Percentiles rank a stretch among this genome's conserved stretches.
phyloP scores from a whole-genome alignment of 2,888 invertebrate species.

The Cataglyphis rosenhaueri region DNA sequence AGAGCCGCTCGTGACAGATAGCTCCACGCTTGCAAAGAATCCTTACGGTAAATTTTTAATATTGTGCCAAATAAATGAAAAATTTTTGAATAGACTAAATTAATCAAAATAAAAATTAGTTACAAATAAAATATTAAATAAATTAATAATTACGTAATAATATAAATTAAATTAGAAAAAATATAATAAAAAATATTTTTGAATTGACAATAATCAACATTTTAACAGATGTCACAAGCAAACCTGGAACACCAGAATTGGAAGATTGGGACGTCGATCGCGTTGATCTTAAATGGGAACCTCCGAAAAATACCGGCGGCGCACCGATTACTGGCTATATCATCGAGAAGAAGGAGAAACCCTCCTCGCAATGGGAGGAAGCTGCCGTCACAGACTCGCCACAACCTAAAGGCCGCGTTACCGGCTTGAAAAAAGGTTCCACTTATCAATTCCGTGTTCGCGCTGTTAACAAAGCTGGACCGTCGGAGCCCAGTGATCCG shows the following conservation, averaged over 20 bases:
- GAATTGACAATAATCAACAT: too few species aligned
- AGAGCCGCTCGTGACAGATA: slow-evolving; percentile 97
- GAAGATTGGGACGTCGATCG: slow-evolving; percentile 96
- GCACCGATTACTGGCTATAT: slow-evolving; percentile 94
- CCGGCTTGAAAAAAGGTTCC: slow-evolving; percentile 95
- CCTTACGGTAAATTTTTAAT: slow-evolving; percentile 91
- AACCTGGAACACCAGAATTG: slow-evolving; percentile 94
- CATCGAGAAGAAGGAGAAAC: slow-evolving; percentile 95
- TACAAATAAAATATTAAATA: background rate
- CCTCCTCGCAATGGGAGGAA: slow-evolving; percentile 92
- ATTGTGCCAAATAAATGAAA: background rate
- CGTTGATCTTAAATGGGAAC: slow-evolving; percentile 94
- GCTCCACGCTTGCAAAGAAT: slow-evolving; percentile 96
- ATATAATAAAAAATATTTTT: background rate
- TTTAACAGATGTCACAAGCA: slow-evolving; percentile 90
- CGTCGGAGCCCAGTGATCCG: slow-evolving; percentile 95
- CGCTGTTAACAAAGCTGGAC: slow-evolving; percentile 97
- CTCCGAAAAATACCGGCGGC: slow-evolving; percentile 92
- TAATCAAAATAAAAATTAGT: background rate
- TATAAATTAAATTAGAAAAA: background rate
- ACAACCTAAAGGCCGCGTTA: slow-evolving; percentile 92
- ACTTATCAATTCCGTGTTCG: slow-evolving; percentile 98
- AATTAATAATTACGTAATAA: background rate
- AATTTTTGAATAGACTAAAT: background rate
- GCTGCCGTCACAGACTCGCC: slow-evolving; percentile 89